Percentiles rank a stretch among this genome's conserved stretches.
These are phyloP conservation scores for Lates japonicus DNA, from an alignment of 2,797 vertebrate species.

Conservation along the genomic window DNA sequence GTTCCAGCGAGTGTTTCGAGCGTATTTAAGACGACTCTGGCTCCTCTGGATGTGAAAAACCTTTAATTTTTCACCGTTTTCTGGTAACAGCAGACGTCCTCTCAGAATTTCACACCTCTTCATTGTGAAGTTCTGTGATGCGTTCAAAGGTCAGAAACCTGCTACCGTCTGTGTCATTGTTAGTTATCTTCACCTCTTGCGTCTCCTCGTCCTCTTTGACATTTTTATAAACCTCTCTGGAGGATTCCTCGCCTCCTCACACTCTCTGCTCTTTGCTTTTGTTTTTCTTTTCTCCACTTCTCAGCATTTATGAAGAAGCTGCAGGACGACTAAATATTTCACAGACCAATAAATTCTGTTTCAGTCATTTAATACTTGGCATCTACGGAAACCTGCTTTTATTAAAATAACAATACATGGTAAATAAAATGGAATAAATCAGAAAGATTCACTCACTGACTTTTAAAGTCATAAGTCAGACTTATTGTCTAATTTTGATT, in stretches of 20 bases:
- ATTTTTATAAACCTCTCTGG: conserved; percentile 30
- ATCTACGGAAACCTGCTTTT: background rate
- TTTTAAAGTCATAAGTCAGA: too few relatives aligned
- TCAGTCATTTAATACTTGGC: background rate
- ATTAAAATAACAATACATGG: background rate
- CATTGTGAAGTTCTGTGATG: conserved; percentile 22
- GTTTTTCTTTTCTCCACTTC: background rate
- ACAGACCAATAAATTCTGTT: background rate
- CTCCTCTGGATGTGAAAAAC: background rate
- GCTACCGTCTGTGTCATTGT: conserved; percentile 34
- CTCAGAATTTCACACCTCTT: conserved; percentile 5
- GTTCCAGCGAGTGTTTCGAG: too few relatives aligned
- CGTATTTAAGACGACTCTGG: too few relatives aligned
- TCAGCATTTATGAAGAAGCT: background rate
- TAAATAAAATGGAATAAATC: background rate
- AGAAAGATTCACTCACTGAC: background rate
- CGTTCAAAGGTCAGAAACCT: conserved; percentile 49
- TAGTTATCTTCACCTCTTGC: conserved; percentile 29
- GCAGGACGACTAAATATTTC: conserved; percentile 17
- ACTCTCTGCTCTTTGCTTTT: background rate
- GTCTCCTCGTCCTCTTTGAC: conserved; percentile 33
- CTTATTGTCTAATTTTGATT: too few relatives aligned
- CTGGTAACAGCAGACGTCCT: background rate
- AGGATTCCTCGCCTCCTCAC: conserved; percentile 1
- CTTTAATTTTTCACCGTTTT: background rate